Percentiles rank a stretch among this genome's conserved stretches.
These are phyloP conservation scores for Protonemura montana DNA, from an alignment of 2,888 invertebrate species.

Conservation along the genomic window DNA sequence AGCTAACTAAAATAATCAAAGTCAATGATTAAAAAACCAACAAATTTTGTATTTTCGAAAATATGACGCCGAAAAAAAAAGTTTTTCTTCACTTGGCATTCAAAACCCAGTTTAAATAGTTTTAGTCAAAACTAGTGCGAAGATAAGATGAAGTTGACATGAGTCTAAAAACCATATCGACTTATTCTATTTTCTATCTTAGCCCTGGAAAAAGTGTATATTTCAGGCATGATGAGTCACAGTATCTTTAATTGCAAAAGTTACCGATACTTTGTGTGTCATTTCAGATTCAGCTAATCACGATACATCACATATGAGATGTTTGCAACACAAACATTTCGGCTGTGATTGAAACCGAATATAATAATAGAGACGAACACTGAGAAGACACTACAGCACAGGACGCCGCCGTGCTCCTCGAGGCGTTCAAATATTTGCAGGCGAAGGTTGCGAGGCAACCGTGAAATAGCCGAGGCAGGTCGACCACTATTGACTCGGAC, in stretches of 20 bases:
- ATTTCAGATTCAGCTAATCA: not conserved
- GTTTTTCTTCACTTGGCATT: too few species aligned
- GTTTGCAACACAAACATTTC: not conserved
- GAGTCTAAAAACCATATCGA: too few species aligned
- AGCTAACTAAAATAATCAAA: too few species aligned
- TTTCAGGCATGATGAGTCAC: not conserved
- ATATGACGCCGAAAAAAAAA: too few species aligned
- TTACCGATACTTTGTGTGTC: not conserved
- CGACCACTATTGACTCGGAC: slow-evolving; percentile 39
- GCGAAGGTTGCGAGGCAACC: slow-evolving; percentile 28
- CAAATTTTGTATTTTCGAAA: too few species aligned
- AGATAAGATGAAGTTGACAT: too few species aligned
- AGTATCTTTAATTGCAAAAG: not conserved
- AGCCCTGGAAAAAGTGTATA: too few species aligned
- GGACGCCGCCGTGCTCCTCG: not conserved
- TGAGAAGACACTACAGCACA: slow-evolving; percentile 19
- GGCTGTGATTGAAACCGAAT: slow-evolving; percentile 16
- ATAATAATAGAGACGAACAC: not conserved
- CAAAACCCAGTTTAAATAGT: too few species aligned
- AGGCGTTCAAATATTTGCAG: slow-evolving; percentile 30
- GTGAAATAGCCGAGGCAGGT: not conserved
- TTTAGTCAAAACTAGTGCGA: too few species aligned
- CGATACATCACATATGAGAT: not conserved
- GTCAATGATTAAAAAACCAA: too few species aligned
- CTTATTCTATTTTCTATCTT: not conserved